A percentile compares a stretch with the other conserved stretches of the same genome.
Evolutionary conservation across 2,888 invertebrate species (phyloP).

Genomic region (Rhagonycha fulva): DNA sequence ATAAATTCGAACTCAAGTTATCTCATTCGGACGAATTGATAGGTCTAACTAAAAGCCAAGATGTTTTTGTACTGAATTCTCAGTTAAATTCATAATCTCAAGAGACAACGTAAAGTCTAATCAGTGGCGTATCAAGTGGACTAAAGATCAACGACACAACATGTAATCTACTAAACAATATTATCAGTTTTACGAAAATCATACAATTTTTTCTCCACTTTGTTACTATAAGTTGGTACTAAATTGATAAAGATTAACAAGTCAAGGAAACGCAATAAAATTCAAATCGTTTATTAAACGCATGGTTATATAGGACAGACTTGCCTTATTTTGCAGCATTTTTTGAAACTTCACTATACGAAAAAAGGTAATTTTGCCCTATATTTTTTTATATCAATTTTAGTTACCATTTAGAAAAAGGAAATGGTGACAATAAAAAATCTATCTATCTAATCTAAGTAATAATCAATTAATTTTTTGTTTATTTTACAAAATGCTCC

Average conservation of each 20-base stretch:
- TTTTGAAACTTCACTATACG: too few species aligned
- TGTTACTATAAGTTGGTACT: not conserved
- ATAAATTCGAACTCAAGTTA: not conserved
- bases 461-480: too few species aligned
- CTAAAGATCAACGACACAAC: conserved; percentile 21
- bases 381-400: too few species aligned
- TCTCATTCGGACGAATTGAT: not conserved
- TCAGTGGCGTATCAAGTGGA: conserved; percentile 25
- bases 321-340: too few species aligned
- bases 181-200: not conserved
- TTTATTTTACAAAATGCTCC: too few species aligned
- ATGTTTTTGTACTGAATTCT: conserved; percentile 18
- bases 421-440: too few species aligned
- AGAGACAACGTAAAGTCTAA: conserved; percentile 16
- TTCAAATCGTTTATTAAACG: too few species aligned
- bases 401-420: too few species aligned
- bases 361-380: too few species aligned
- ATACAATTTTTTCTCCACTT: not conserved
- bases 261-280: not conserved
- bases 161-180: not conserved
- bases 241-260: not conserved
- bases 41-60: conserved; percentile 5
- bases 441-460: too few species aligned
- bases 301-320: too few species aligned
- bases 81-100: conserved; percentile 13